Evolutionary conservation across 37 sponge, comb jelly and placozoan species (phyloP).

Genomic region (Mnemiopsis leidyi): DNA sequence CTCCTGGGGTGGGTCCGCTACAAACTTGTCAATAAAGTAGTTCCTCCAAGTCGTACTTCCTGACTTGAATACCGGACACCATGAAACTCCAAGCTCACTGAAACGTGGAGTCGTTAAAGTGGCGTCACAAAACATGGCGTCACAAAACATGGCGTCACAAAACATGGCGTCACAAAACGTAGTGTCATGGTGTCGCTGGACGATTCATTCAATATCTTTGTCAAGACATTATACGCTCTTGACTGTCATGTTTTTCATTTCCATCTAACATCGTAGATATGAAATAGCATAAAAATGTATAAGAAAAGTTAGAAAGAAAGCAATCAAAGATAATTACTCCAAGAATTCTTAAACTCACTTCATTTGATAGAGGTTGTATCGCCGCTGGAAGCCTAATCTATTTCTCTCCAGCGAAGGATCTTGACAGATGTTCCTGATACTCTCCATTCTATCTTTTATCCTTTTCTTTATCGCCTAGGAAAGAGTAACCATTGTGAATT

Average conservation of each 20-base stretch:
- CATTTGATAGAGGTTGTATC: neutral
- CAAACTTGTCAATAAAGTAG: slow-evolving; percentile 11
- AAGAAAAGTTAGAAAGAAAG: too few relatives aligned
- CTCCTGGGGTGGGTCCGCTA: neutral
- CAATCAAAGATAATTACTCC: neutral
- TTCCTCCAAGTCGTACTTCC: slow-evolving; percentile 13
- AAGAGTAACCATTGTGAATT: too few relatives aligned
- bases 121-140: too few relatives aligned
- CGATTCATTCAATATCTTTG: too few relatives aligned
- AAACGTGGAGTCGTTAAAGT: too few relatives aligned
- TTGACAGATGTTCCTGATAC: neutral
- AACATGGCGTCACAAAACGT: too few relatives aligned
- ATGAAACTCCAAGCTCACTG: slow-evolving; percentile 8
- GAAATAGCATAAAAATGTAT: too few relatives aligned
- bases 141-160: too few relatives aligned
- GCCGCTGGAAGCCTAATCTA: neutral
- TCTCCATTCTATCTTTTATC: neutral
- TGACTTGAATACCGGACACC: slow-evolving; percentile 61
- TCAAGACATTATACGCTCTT: too few relatives aligned
- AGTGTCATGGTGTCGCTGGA: too few relatives aligned
- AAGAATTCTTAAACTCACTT: neutral
- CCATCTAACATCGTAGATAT: too few relatives aligned
- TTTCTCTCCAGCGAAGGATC: neutral
- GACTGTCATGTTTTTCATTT: too few relatives aligned
- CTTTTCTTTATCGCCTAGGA: neutral